phyloP scores from a whole-genome alignment of 2,888 invertebrate genomes.

The Ophion obscuratus region DNA sequence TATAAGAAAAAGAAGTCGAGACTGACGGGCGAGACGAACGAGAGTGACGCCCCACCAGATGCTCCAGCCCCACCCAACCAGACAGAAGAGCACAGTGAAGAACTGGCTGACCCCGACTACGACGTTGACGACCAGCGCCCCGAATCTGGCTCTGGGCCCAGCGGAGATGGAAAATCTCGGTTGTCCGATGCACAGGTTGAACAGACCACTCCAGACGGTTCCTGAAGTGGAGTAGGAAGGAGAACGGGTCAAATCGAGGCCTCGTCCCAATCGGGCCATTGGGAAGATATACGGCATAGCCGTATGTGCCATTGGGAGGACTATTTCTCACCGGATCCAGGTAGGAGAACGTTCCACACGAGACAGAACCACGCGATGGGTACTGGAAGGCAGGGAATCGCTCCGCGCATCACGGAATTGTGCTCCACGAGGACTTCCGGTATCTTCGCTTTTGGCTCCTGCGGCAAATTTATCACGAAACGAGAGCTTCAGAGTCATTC shows the following conservation, averaged over 20 bases:
- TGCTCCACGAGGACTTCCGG: slow-evolving; percentile 92
- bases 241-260: too few relatives aligned
- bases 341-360: slow-evolving; percentile 91
- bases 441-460: slow-evolving; percentile 91
- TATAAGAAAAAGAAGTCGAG: slow-evolving; percentile 4
- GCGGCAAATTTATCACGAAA: not conserved
- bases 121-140: slow-evolving; percentile 93
- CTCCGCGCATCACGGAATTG: slow-evolving; percentile 94
- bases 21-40: slow-evolving; percentile 95
- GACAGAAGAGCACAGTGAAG: slow-evolving; percentile 96
- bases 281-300: too few relatives aligned
- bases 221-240: slow-evolving; percentile 85
- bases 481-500: not conserved
- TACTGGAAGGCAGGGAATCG: slow-evolving; percentile 95
- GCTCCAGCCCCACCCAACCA: slow-evolving; percentile 99
- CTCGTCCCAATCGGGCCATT: too few relatives aligned
- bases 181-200: slow-evolving; percentile 95
- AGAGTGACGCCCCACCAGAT: slow-evolving; percentile 99
- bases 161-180: slow-evolving; percentile 94
- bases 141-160: slow-evolving; percentile 90
- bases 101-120: slow-evolving; percentile 95
- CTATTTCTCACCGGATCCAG: slow-evolving; percentile 89
- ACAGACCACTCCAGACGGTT: slow-evolving; percentile 94
- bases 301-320: too few relatives aligned
- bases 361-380: slow-evolving; percentile 95